Conservation (phyloP, 1,140 invertebrate species). For the Diorhabda elongata region DNA sequence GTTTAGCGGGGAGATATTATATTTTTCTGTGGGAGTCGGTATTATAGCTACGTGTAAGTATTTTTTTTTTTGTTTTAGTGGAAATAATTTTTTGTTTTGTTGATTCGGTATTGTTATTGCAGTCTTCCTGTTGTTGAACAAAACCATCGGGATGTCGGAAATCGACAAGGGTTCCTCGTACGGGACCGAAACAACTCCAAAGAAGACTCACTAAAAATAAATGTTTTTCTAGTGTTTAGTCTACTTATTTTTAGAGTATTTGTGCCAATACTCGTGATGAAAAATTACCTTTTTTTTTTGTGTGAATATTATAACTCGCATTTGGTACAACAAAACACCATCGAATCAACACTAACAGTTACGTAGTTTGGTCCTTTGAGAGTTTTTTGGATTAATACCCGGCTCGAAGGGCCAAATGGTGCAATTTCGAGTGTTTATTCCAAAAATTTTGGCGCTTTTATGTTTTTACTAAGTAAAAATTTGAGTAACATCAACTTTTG, state of each 20-base stretch:
- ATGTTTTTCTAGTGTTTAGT: neutral
- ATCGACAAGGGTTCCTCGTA: constrained; percentile 82
- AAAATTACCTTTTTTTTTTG: constrained; percentile 4
- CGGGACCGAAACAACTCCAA: constrained; percentile 50
- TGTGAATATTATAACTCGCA: neutral
- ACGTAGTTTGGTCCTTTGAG: too few species aligned
- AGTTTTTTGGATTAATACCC: too few species aligned
- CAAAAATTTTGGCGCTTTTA: too few species aligned
- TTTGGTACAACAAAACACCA: too few species aligned
- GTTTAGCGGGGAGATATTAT: constrained; percentile 68
- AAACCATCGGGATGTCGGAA: constrained; percentile 77
- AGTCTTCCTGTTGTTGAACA: constrained; percentile 75
- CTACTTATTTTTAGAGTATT: neutral
- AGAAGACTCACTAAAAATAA: constrained; percentile 25
- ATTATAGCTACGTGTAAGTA: constrained; percentile 71
- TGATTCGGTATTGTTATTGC: constrained; percentile 47
- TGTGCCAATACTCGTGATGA: constrained; percentile 13
- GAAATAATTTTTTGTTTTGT: too few species aligned
- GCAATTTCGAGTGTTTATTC: too few species aligned
- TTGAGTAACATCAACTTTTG: too few species aligned
- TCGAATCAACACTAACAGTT: too few species aligned
- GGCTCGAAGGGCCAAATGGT: too few species aligned
- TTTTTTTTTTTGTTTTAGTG: constrained; percentile 8
- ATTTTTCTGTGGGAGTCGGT: constrained; percentile 61
- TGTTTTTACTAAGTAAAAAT: too few species aligned